phyloP scores from a whole-genome alignment of 2,888 invertebrate species.

The Tipula unca region DNA sequence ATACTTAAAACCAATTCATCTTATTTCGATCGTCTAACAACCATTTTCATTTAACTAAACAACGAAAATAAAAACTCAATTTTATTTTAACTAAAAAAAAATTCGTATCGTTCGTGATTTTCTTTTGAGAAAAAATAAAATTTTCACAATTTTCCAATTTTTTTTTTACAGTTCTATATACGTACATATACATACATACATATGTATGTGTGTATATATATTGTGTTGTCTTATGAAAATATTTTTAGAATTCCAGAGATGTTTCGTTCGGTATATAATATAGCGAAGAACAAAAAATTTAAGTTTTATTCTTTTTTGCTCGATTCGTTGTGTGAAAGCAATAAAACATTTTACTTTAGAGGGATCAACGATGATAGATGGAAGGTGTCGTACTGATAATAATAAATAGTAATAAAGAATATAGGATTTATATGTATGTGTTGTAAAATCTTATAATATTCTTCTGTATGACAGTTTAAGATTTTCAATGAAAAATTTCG shows the following conservation, averaged over 20 bases:
- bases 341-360: constrained; percentile 20
- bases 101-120: neutral
- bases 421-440: neutral
- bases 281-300: neutral
- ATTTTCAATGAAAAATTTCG: no score
- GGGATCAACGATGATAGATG: constrained; percentile 24
- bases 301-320: neutral
- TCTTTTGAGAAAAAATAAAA: neutral
- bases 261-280: neutral
- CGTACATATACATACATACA: neutral
- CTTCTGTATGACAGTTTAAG: no score
- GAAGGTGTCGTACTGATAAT: constrained; percentile 24
- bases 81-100: neutral
- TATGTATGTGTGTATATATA: neutral
- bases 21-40: constrained; percentile 1
- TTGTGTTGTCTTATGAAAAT: neutral
- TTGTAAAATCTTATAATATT: no score
- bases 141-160: constrained; percentile 9
- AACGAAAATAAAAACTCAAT: neutral
- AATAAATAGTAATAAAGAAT: constrained; percentile 21
- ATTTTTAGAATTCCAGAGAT: neutral
- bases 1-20: neutral
- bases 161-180: neutral
- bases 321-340: neutral
- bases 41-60: neutral